Evolutionary conservation across 2,888 invertebrate genomes (phyloP).

Genomic region (Drosophila histrio): DNA sequence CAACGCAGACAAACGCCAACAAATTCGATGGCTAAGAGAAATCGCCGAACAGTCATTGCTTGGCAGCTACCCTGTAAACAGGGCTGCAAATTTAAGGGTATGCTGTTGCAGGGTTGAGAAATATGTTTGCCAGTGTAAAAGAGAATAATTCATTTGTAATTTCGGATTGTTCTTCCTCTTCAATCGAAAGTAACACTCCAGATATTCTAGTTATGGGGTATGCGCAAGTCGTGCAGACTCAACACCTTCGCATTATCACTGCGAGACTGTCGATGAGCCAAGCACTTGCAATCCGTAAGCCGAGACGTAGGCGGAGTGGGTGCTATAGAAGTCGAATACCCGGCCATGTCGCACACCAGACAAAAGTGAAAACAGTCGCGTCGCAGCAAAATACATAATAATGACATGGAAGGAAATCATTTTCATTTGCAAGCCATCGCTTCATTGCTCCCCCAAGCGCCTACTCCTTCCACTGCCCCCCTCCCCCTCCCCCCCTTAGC

Average conservation of each 20-base stretch:
- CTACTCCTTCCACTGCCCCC: neutral
- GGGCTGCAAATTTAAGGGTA: neutral
- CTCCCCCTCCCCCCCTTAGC: neutral
- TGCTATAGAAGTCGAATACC: neutral
- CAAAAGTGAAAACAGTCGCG: conserved; percentile 72
- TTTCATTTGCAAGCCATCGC: conserved; percentile 74
- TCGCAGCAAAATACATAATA: conserved; percentile 68
- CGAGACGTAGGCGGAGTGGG: conserved; percentile 2
- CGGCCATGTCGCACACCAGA: conserved; percentile 25
- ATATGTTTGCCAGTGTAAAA: too few species aligned
- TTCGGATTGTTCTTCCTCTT: too few species aligned
- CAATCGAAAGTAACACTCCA: neutral
- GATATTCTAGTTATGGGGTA: neutral
- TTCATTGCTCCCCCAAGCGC: conserved; percentile 44
- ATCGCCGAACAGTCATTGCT: conserved; percentile 39
- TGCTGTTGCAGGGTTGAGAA: too few species aligned
- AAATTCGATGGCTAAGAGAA: conserved; percentile 59
- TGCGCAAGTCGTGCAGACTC: neutral
- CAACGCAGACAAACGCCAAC: conserved; percentile 75
- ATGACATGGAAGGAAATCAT: conserved; percentile 79
- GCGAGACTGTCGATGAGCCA: conserved; percentile 47
- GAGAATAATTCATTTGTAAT: too few species aligned
- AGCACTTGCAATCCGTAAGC: conserved; percentile 36
- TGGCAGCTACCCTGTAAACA: conserved; percentile 10
- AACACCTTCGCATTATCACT: conserved; percentile 17